phyloP scores from a whole-genome alignment of 1,140 invertebrate genomes.

The Drosophila seguyi region DNA sequence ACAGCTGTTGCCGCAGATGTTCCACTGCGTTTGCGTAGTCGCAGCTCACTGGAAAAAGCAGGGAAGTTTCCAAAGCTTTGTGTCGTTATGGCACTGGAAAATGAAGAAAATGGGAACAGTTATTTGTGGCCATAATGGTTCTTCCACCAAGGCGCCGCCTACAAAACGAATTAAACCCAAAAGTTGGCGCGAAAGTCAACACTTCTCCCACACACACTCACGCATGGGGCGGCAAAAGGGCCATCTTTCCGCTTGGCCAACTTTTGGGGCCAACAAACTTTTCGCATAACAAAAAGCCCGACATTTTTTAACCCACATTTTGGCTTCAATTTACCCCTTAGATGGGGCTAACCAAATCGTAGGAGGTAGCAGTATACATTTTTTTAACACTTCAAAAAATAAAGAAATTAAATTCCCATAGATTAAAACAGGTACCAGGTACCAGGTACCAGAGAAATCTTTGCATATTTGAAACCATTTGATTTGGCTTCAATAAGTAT shows the following conservation, averaged over 20 bases:
- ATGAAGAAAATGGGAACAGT: slow-evolving; percentile 39
- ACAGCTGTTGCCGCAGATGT: slow-evolving; percentile 57
- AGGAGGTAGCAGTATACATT: not conserved
- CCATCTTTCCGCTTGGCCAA: slow-evolving; percentile 28
- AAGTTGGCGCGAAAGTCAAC: slow-evolving; percentile 58
- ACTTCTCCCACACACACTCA: slow-evolving; percentile 2
- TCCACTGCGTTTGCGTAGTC: slow-evolving; percentile 15
- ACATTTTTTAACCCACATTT: slow-evolving; percentile 26
- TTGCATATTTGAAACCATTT: not conserved
- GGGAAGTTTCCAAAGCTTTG: slow-evolving; percentile 15
- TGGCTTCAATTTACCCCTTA: slow-evolving; percentile 3
- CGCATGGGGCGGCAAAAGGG: not conserved
- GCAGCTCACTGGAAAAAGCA: not conserved
- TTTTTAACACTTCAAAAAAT: not conserved
- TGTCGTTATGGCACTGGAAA: slow-evolving; percentile 48
- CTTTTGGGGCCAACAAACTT: slow-evolving; percentile 32
- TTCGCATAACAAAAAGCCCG: slow-evolving; percentile 22
- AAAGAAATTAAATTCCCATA: not conserved
- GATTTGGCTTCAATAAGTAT: not conserved
- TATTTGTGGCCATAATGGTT: slow-evolving; percentile 17
- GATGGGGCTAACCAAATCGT: not conserved
- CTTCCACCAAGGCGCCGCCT: slow-evolving; percentile 7
- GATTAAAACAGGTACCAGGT: too few relatives aligned
- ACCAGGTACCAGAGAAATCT: not conserved
- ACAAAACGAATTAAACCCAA: slow-evolving; percentile 15